A percentile compares a stretch with the other conserved stretches of the same genome.
phyloP scores from a whole-genome alignment of 2,888 invertebrate species.

The Eupithecia subfuscata region DNA sequence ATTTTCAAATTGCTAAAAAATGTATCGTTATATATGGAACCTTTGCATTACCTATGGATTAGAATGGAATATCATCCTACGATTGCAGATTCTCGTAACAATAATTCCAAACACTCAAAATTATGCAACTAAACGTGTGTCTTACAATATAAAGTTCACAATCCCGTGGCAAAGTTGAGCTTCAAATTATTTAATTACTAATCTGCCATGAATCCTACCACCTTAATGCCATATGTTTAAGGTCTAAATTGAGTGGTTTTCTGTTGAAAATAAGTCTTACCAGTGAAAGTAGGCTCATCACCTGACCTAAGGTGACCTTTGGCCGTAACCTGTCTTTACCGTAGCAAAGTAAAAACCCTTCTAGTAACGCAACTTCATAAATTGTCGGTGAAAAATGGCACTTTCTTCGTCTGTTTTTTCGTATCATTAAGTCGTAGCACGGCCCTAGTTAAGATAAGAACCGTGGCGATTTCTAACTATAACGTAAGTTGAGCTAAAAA shows the following conservation, averaged over 20 bases:
- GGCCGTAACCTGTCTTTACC: slow-evolving; percentile 69
- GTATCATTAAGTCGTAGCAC: background rate
- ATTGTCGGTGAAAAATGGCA: background rate
- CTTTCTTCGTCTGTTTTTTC: background rate
- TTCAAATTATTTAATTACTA: slow-evolving; percentile 46
- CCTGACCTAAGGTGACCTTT: slow-evolving; percentile 74
- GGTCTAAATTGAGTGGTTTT: slow-evolving; percentile 28
- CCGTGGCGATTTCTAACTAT: too few species aligned
- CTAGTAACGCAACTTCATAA: slow-evolving; percentile 18
- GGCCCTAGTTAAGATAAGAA: too few species aligned
- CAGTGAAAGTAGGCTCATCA: slow-evolving; percentile 79
- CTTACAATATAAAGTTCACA: slow-evolving; percentile 47
- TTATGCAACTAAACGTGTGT: slow-evolving; percentile 36
- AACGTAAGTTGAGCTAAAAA: too few species aligned
- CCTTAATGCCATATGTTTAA: slow-evolving; percentile 20
- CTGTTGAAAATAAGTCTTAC: slow-evolving; percentile 47
- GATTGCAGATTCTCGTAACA: slow-evolving; percentile 11
- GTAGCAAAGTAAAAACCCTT: slow-evolving; percentile 23
- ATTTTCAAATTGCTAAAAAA: background rate
- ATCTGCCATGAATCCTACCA: background rate
- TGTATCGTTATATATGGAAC: background rate
- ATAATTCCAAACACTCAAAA: slow-evolving; percentile 35
- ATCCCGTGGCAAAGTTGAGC: slow-evolving; percentile 46
- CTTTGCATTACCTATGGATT: background rate
- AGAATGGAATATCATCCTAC: slow-evolving; percentile 9